These are phyloP conservation scores for Schizopygopsis pylzovi DNA, from an alignment of 2,797 vertebrate species.

Conservation along the genomic window DNA sequence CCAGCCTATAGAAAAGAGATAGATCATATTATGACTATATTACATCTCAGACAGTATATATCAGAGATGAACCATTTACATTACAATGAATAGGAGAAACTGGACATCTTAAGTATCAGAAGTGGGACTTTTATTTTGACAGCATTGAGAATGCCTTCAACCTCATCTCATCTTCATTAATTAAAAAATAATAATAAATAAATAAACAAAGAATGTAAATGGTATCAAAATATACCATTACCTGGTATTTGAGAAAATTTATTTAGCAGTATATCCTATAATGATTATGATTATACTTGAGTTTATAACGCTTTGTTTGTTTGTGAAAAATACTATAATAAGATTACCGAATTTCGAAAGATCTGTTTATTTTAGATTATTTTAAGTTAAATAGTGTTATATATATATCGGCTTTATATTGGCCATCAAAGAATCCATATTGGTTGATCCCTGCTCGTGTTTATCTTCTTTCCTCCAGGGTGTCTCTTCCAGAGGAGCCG, in stretches of 20 bases:
- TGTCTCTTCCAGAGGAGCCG: constrained; percentile 93
- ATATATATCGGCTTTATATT: background rate
- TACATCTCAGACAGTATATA: background rate
- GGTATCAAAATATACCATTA: background rate
- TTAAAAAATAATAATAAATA: no score
- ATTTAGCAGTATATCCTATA: background rate
- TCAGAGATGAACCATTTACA: background rate
- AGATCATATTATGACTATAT: background rate
- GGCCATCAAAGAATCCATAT: background rate
- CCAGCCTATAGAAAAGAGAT: background rate
- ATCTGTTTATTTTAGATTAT: background rate
- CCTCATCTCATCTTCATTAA: no score
- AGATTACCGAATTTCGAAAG: background rate
- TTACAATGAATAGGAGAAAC: no score
- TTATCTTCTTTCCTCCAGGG: constrained; percentile 69
- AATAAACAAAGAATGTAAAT: no score
- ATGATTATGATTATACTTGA: background rate
- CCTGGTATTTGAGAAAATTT: background rate
- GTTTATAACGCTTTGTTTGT: background rate
- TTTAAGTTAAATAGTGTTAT: no score
- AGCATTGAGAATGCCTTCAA: background rate
- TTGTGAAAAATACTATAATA: background rate
- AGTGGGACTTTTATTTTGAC: background rate
- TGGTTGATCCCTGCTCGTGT: background rate
- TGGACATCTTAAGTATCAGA: background rate